Conservation (phyloP, 1,140 invertebrate species). For the Scaptomyza pallida region DNA sequence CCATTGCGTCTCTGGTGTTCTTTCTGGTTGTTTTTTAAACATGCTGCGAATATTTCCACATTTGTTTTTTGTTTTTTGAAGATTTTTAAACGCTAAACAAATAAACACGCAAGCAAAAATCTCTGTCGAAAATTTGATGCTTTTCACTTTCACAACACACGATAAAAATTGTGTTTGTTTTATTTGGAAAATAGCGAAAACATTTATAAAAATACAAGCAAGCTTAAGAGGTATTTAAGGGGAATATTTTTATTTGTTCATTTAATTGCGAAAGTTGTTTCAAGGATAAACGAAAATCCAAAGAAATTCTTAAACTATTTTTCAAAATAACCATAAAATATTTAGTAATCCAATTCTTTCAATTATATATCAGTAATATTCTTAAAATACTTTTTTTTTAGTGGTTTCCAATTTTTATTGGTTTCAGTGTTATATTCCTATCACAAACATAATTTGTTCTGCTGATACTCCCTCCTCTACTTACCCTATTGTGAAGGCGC, state of each 20-base stretch:
- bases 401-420: not conserved
- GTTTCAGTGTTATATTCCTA: not conserved
- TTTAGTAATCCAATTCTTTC: too few species aligned
- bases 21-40: constrained; percentile 1
- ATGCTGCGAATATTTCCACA: constrained; percentile 76
- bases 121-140: constrained; percentile 32
- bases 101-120: constrained; percentile 36
- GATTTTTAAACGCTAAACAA: constrained; percentile 51
- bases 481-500: not conserved
- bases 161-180: constrained; percentile 32
- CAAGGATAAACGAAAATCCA: too few species aligned
- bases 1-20: constrained; percentile 30
- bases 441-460: not conserved
- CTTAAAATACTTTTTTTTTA: not conserved
- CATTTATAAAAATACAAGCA: constrained; percentile 22
- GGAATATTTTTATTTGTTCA: not conserved
- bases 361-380: too few species aligned
- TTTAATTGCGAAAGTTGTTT: too few species aligned
- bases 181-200: constrained; percentile 43
- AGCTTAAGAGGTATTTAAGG: not conserved
- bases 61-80: constrained; percentile 56
- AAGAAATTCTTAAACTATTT: too few species aligned
- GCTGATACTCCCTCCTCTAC: not conserved
- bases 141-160: constrained; percentile 31
- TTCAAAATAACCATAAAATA: too few species aligned